Evolutionary conservation across 2,113 vertebrate genomes (phyloP), one percentile per base, ranked within the genome.

Genomic region (Neoarius graeffei): DNA sequence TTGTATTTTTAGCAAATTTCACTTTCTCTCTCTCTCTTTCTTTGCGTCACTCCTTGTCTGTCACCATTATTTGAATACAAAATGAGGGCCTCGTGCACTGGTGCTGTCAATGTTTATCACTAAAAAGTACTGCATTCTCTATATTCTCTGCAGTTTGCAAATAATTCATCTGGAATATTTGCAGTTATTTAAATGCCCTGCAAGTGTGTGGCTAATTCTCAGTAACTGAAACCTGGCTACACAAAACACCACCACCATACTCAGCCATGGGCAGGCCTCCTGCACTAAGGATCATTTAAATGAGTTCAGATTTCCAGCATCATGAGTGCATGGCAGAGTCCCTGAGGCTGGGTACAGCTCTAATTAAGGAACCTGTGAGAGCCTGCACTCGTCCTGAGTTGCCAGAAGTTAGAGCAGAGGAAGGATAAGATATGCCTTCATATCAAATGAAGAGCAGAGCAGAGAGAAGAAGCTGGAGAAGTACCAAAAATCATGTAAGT

Each of bases 11-110:
- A 83, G 86, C 91, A 88, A 91, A 87, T 85, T 91, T 91, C 90
- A 64, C 66, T 83, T 52, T 87, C 50, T 91, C 92, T 92, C 93
- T 92, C 56, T 85, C 48, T 48, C 56, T 85, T 30, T 48, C 27
- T 80, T 71, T 54, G 19, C 74, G 93, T 93, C 90, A 89, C 50
- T 88, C 92, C 93, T 91, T 94, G 91, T 94, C 92, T 94, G 92
- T 95, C 93, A 95, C 90, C 86, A 83, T 73, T 1, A 81, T 91
- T 89, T 76, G 94, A 95, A 95, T 95, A 94, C 91, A 89, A 89
- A 95, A 94, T 93, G 91, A 95, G 92, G 93, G 94, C 93, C 91
- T 94, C 88, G 73, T 91, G 88, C 80, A 80, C 27, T 92, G 92
- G 88, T 85, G 30, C 89, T 76, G 30, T 85, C 1, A 17, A 3